Conservation (phyloP, 2,888 invertebrate genomes). For the Acronicta alni region DNA sequence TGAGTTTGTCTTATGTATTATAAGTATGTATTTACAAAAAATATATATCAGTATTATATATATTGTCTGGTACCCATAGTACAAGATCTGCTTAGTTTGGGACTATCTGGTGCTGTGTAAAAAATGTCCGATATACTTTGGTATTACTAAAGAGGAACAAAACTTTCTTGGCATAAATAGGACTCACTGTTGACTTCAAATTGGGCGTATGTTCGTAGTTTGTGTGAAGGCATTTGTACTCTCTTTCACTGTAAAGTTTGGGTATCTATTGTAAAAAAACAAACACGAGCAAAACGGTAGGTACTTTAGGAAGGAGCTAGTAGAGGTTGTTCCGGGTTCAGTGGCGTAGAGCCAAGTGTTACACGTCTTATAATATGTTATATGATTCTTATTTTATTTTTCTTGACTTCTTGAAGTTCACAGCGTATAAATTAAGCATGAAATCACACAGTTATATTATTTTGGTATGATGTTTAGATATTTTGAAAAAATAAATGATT, state of each 20-base stretch:
- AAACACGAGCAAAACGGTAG: constrained; percentile 3
- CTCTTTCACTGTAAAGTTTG: not conserved
- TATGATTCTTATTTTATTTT: constrained; percentile 15
- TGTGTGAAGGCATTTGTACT: not conserved
- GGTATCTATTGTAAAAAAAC: constrained; percentile 17
- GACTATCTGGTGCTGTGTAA: too few relatives aligned
- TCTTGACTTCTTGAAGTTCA: constrained; percentile 8
- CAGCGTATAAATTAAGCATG: constrained; percentile 11
- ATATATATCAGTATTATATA: too few relatives aligned
- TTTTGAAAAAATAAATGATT: not conserved
- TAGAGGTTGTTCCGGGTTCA: constrained; percentile 1
- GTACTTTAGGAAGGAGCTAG: constrained; percentile 6
- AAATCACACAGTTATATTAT: constrained; percentile 2
- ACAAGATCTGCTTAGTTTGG: too few relatives aligned
- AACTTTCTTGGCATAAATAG: not conserved
- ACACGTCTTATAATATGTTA: constrained; percentile 12
- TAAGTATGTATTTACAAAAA: too few relatives aligned
- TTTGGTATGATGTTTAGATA: not conserved
- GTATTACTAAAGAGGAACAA: not conserved
- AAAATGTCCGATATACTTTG: too few relatives aligned
- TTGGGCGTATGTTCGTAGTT: constrained; percentile 7
- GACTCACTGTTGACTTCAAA: too few relatives aligned
- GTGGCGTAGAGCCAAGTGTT: constrained; percentile 31
- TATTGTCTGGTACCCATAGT: too few relatives aligned
- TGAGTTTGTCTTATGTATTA: too few relatives aligned